Base-by-base conservation (phyloP, 2,113 vertebrate species). In the Circaetus gallicus region DNA sequence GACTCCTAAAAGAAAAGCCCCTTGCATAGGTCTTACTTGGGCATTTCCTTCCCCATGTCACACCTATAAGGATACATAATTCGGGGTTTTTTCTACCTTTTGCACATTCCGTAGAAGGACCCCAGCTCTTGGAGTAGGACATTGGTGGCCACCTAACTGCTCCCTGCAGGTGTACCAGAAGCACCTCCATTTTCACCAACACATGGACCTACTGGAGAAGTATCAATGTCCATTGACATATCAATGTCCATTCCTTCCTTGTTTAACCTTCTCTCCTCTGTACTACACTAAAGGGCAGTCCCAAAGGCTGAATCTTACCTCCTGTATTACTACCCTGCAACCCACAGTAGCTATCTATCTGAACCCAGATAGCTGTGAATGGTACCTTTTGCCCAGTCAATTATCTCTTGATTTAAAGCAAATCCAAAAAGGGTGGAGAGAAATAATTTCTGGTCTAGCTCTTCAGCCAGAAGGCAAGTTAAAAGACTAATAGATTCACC, bases 191-290 rank as follows among this genome's bases (percentile, higher is more conserved):
- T 92, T 83, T 59, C 69, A 70, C 16, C 36, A 89, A 36, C 22
- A 19, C 6, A 29, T 0, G 0, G 29, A 28, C 32, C 10, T 87
- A 24, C 13, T n/a, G 49, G 26, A 63, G 25, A 91, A 79, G 4
- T 42, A 45, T 42, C 6, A 0, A 6, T n/a, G 43, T 24, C 38
- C 21, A 20, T 14, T 36, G 58, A 36, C n/a, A 42, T 40, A 80
- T 15, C 34, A n/a, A 32, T 9, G 26, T 28, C n/a, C 24, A 29
- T 65, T 72, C 20, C 36, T 61, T 47, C 62, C 24, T 86, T 63
- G 38, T 50, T 56, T 58, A 61, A 47, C 1, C 1, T 65, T 92
- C 84, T 32, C 24, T 95, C 31, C 29, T 67, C 11, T 43, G 7
- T 28, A 25, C 16, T 38, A n/a, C 5, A 43, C 9, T 26, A 20